Percentiles rank a stretch among this genome's conserved stretches.
phyloP scores from a whole-genome alignment of 2,797 vertebrate species.

The Microctenopoma stevenorrisi region DNA sequence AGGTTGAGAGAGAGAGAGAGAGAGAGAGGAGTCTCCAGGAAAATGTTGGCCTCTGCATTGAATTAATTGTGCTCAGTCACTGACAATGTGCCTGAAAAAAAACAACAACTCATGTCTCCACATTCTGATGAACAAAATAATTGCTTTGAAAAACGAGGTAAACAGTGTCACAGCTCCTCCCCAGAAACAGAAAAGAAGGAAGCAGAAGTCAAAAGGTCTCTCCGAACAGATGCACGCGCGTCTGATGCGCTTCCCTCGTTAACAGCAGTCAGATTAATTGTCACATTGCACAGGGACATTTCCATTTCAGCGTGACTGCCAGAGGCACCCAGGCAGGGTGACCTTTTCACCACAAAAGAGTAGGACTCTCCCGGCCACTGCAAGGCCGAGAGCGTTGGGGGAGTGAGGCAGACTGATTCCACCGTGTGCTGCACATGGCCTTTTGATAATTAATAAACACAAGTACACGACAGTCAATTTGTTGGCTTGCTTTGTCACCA shows the following conservation, averaged over 20 bases:
- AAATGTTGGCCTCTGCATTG: slow-evolving; percentile 49
- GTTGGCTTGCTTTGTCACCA: slow-evolving; percentile 29
- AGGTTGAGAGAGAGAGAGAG: slow-evolving; percentile 61
- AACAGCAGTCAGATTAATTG: slow-evolving; percentile 75
- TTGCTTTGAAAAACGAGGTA: slow-evolving; percentile 64
- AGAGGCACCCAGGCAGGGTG: slow-evolving; percentile 42
- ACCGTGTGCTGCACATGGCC: slow-evolving; percentile 20
- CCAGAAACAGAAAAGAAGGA: slow-evolving; percentile 15
- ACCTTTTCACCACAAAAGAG: slow-evolving; percentile 60
- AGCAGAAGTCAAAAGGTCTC: slow-evolving; percentile 4
- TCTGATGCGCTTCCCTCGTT: slow-evolving; percentile 65
- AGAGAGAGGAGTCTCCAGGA: slow-evolving; percentile 36
- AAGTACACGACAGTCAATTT: slow-evolving; percentile 61
- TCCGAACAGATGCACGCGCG: slow-evolving; percentile 20
- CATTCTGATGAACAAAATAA: slow-evolving; percentile 78
- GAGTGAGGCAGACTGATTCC: slow-evolving; percentile 41
- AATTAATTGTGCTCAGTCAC: slow-evolving; percentile 69
- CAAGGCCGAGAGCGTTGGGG: slow-evolving; percentile 36
- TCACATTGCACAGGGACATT: slow-evolving; percentile 64
- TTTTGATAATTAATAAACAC: slow-evolving; percentile 59
- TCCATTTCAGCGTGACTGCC: slow-evolving; percentile 50
- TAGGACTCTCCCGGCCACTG: slow-evolving; percentile 40
- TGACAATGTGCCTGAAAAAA: slow-evolving; percentile 52
- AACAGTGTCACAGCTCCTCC: slow-evolving; percentile 59
- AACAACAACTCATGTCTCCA: slow-evolving; percentile 51